phyloP scores from a whole-genome alignment of 2,113 vertebrate species.

The Neolamprologus devosi region DNA sequence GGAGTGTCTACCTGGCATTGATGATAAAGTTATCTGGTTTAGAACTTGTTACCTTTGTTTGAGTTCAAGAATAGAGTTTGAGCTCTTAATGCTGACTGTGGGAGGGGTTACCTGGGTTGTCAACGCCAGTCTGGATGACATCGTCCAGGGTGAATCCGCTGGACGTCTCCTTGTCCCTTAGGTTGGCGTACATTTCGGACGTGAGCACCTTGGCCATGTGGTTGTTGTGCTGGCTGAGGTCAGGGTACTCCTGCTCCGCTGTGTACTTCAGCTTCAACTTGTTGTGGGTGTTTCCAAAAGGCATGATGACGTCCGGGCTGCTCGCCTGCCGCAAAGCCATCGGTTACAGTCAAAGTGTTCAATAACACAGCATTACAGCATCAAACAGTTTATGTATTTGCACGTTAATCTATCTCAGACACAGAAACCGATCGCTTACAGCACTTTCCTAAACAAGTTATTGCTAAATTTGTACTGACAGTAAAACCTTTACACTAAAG shows the following conservation, averaged over 20 bases:
- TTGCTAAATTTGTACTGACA: neutral
- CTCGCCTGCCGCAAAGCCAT: slow-evolving; percentile 6
- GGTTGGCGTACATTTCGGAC: slow-evolving; percentile 77
- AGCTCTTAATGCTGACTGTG: neutral
- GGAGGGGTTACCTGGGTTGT: slow-evolving; percentile 81
- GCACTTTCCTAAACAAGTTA: neutral
- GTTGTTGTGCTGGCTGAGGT: slow-evolving; percentile 90
- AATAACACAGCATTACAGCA: neutral
- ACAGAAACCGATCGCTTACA: neutral
- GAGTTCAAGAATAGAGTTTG: neutral
- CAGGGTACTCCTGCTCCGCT: slow-evolving; percentile 82
- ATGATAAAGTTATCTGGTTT: neutral
- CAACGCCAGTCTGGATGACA: slow-evolving; percentile 87
- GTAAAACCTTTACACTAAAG: neutral
- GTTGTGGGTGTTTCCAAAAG: slow-evolving; percentile 92
- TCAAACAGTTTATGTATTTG: neutral
- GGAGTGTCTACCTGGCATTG: neutral
- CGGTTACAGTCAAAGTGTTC: neutral
- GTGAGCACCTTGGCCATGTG: slow-evolving; percentile 93
- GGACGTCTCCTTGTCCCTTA: slow-evolving; percentile 82
- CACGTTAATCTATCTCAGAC: neutral
- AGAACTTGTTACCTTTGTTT: neutral
- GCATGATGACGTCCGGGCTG: slow-evolving; percentile 75
- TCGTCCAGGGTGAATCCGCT: slow-evolving; percentile 90
- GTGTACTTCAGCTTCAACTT: slow-evolving; percentile 80